Base-by-base conservation (phyloP, 2,113 vertebrate species). In the Myiozetetes cayanensis region DNA sequence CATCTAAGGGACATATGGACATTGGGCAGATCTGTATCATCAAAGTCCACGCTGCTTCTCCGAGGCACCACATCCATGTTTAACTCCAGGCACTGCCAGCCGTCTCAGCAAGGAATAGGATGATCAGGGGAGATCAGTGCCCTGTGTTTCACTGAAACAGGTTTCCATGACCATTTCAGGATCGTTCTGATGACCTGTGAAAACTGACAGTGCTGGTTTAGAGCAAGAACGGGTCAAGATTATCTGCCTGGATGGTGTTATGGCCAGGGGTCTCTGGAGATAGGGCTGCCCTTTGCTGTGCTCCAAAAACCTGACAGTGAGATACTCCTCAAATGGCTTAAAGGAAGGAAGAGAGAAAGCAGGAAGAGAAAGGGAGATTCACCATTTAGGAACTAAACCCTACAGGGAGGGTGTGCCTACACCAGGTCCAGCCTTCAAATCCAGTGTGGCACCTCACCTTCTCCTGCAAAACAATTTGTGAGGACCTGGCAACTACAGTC, bases 101-200 rank as follows among this genome's bases (percentile, higher is more conserved):
- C 56, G 16, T 13, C 53, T 63, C 5, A 2, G 55, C 71, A 55
- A 15, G 1, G 1, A 37, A 23, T 0, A 27, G 67, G 39, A 31
- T 50, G 59, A 55, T 35, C 50, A 77, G 47, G 23, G 59, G 24
- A 71, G 63, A 59, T 15, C 37, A 78, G 7, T 16, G 9, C 6
- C 35, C 52, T 0, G 0, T 12, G 30, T 43, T 67, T 63, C 55
- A 61, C 49, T 4, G 1, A 8, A 74, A 22, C 4, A 16, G 12
- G 55, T 17, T 19, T 61, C 44, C 43, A 6, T 3, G 46, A 46
- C 43, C 14, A 2, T 16, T 41, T 6, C 39, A 46, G 21, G n/a
- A 44, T 37, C 11, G 2, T 46, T 70, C 59, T 74, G 43, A 50
- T 37, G 30, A 47, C 12, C 15, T 39, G 19, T 39, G 35, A 56